Evolutionary conservation across 2,888 invertebrate genomes (phyloP).

Genomic region (Serripes groenlandicus): DNA sequence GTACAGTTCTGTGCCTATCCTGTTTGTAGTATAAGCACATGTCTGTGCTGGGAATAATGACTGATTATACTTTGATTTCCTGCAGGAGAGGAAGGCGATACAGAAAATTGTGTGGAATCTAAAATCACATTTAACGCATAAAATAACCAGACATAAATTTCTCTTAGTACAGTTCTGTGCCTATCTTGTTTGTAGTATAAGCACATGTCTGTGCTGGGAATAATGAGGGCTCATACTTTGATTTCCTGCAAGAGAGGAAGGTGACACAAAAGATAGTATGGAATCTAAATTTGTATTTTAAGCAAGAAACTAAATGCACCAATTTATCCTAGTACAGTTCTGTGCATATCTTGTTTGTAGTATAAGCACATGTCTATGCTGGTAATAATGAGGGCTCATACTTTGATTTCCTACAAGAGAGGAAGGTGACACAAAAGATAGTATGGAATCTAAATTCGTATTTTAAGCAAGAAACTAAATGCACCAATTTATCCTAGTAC

Average conservation of each 20-base stretch:
- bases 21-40: slow-evolving; percentile 39
- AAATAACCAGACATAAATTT: background rate
- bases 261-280: background rate
- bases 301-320: background rate
- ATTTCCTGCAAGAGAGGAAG: background rate
- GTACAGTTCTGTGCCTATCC: slow-evolving; percentile 22
- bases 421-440: too few relatives aligned
- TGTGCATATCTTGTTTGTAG: slow-evolving; percentile 13
- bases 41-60: slow-evolving; percentile 46
- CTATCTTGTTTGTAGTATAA: slow-evolving; percentile 10
- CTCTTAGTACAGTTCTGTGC: slow-evolving; percentile 34
- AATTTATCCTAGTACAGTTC: slow-evolving; percentile 28
- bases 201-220: slow-evolving; percentile 54
- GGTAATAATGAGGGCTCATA: slow-evolving; percentile 1
- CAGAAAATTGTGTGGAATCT: too few relatives aligned
- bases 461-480: background rate
- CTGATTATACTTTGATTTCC: too few relatives aligned
- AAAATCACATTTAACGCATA: background rate
- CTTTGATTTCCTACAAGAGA: too few relatives aligned
- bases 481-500: background rate
- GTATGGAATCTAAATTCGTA: background rate
- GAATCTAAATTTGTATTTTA: too few relatives aligned
- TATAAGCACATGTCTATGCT: slow-evolving; percentile 28
- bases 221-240: background rate
- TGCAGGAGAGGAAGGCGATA: too few relatives aligned